Base-by-base conservation (phyloP, 30 jellyfish, hydroid and myxozoan genomes). In the Aurelia coerulea region DNA sequence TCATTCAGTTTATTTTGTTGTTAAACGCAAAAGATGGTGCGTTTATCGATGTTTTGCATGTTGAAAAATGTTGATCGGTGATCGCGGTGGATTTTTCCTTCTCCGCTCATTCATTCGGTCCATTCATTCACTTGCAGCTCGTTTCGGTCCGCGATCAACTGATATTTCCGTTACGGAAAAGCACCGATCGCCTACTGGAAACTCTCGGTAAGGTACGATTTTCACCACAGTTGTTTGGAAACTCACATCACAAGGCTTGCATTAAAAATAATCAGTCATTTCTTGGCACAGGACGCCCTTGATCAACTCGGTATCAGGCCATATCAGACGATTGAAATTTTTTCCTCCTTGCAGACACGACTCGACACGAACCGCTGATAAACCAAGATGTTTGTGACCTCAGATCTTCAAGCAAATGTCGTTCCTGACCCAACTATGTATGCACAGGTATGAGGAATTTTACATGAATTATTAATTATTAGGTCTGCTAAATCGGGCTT, bases 401-500 rank as follows among this genome's bases (percentile, higher is more conserved):
- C 99, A 19, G 99, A 95, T 88, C 82, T 95, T 2, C 97, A 84
- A 67, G 85, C 97, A 16, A 94, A 94, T 94, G 99, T 94, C 53
- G 99, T 95, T 17, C 99, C 99, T 4, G 99, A 95, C 75, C 99
- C 99, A 69, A 81, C 98, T 4, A 90, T 87, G 62, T 95, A 95
- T 67, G 99, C 99, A 31, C 99, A 95, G 97, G 99, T 95, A 84
- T 56, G 78, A n/a, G 5, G 41, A 37, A 23, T 18, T 66, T 60
- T 16, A 31, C 68, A 10, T 81, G 64, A 56, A 10, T 63, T 64
- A 12, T 42, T 66, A 31, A 17, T 23, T 11, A 11, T 12, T 0
- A 39, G 62, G 15, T 41, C 11, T 50, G 18, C n/a, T 54, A 41
- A 29, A 46, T 46, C 51, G 15, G 65, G 63, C 29, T 16, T 35